Evolutionary conservation across 2,888 invertebrate genomes (phyloP).

Genomic region (Oscheius myriophilus): DNA sequence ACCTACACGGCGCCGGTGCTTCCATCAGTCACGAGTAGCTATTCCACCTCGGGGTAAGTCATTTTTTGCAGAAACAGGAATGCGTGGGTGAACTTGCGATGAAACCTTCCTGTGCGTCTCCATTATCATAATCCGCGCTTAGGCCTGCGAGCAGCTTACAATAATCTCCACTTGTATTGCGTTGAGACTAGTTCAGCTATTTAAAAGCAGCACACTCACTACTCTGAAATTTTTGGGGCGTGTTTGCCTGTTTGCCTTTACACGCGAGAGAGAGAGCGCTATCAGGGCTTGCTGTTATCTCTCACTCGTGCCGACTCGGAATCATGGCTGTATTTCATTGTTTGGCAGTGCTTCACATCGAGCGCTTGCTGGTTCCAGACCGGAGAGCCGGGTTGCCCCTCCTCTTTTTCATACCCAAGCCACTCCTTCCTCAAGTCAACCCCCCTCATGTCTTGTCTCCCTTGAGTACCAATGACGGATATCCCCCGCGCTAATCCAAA

Average conservation of each 20-base stretch:
- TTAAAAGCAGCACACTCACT: conserved; percentile 13
- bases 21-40: too few relatives aligned
- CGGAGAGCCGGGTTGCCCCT: not conserved
- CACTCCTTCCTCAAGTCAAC: not conserved
- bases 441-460: not conserved
- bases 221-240: conserved; percentile 23
- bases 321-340: conserved; percentile 31
- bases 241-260: conserved; percentile 26
- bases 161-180: not conserved
- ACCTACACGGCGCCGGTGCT: conserved; percentile 14
- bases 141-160: conserved; percentile 12
- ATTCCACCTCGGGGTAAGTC: too few relatives aligned
- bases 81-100: not conserved
- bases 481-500: conserved; percentile 9
- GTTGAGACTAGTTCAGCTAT: conserved; percentile 6
- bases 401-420: not conserved
- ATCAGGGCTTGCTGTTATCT: conserved; percentile 29
- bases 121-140: conserved; percentile 5
- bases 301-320: conserved; percentile 19
- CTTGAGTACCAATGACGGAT: not conserved
- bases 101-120: conserved; percentile 12
- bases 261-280: conserved; percentile 7
- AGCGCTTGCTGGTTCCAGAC: conserved; percentile 25
- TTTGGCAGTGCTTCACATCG: conserved; percentile 28
- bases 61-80: too few relatives aligned